Evolutionary conservation across 2,888 invertebrate genomes (phyloP), one percentile per base, ranked within the genome.

Genomic region (Reticulitermes lucifugus): DNA sequence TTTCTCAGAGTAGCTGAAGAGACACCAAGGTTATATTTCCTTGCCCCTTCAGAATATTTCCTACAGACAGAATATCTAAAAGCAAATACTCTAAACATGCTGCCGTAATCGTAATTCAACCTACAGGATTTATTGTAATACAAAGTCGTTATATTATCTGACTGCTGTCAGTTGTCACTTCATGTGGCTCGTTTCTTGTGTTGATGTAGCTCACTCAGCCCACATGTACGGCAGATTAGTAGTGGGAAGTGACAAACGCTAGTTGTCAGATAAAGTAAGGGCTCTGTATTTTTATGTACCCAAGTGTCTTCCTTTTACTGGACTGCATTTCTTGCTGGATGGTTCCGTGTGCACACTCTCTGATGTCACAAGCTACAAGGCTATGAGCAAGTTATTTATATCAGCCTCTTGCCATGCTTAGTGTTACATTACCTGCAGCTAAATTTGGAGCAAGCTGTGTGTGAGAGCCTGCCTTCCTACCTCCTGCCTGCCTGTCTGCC

Each of bases 351-450:
- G 65, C 81, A 60, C 81, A 65, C 35, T 80, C 18, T 80, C 59
- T 80, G 59, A 80, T 80, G 80, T 59, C 80, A 80, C 59, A 60
- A 10, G 51, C 25, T 46, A 51, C 22, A 21, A 80, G 60, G 80
- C 59, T 73, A 55, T 21, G 60, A 79, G 79, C 35, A 29, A 81
- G 91, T 92, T 93, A 93, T 93, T 93, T 93, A 91, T 91, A 91
- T 91, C 90, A 91, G 88, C 89, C 89, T 90, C 82, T 84, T 91
- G 90, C 90, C 55, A 71, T 55, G 73, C 84, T 70, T 90, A 92
- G 92, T 92, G 92, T 93, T 92, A 91, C 92, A 92, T 93, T 92
- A 92, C 93, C 90, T 87, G 86, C 89, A 88, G 89, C 93, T 93
- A 92, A 92, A 93, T 92, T 93, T 91, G 93, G 93, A 85, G 35